These are phyloP conservation scores for Oreochromis tanganicae DNA, from an alignment of 2,113 vertebrate species.

Conservation along the genomic window DNA sequence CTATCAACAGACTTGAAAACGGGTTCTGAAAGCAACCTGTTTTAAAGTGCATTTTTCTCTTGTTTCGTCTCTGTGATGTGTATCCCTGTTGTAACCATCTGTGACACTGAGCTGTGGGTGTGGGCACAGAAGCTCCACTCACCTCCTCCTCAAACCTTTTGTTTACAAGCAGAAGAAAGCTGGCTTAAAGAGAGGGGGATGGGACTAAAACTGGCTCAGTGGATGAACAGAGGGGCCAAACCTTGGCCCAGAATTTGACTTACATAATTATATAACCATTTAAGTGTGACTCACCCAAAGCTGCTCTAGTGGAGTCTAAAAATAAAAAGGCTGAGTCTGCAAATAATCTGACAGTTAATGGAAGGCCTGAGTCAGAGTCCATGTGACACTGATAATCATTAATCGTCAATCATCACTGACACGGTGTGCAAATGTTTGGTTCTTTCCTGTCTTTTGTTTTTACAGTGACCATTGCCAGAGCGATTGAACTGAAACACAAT, in stretches of 20 bases:
- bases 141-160: neutral
- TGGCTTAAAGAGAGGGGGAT: neutral
- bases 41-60: neutral
- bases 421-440: neutral
- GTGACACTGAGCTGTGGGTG: neutral
- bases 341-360: neutral
- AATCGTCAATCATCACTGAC: neutral
- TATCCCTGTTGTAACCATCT: neutral
- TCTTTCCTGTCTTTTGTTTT: neutral
- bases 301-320: neutral
- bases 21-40: neutral
- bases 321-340: neutral
- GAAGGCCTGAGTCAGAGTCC: neutral
- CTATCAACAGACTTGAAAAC: neutral
- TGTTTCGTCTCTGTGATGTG: neutral
- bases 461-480: constrained; percentile 94
- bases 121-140: neutral
- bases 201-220: neutral
- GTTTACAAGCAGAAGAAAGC: neutral
- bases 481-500: constrained; percentile 95
- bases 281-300: neutral
- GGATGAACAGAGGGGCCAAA: neutral
- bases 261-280: neutral
- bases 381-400: neutral
- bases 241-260: neutral